These are phyloP conservation scores for Thermophis baileyi DNA, from an alignment of 2,113 vertebrate species.

Conservation along the genomic window DNA sequence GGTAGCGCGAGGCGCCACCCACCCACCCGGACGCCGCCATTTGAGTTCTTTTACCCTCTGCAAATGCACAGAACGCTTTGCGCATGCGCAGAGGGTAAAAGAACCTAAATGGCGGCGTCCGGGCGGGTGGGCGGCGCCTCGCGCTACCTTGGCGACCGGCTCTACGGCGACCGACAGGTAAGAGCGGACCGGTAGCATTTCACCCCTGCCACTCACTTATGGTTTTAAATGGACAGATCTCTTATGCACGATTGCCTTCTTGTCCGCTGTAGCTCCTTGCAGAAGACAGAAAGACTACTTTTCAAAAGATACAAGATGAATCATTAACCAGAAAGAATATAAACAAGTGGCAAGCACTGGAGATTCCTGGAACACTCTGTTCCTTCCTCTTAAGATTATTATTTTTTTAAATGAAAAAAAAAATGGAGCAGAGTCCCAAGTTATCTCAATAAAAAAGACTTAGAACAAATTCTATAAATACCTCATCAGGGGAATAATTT, in stretches of 20 bases:
- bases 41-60: too few relatives aligned
- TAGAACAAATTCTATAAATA: not conserved
- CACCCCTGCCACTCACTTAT: not conserved
- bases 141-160: too few relatives aligned
- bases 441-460: not conserved
- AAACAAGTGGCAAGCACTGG: constrained; percentile 2
- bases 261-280: not conserved
- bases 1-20: too few relatives aligned
- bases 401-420: too few relatives aligned
- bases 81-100: too few relatives aligned
- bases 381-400: constrained; percentile 43
- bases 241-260: not conserved
- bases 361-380: constrained; percentile 30
- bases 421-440: constrained; percentile 14
- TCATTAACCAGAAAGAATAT: constrained; percentile 52
- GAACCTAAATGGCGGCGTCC: too few relatives aligned
- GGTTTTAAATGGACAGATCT: not conserved
- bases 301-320: constrained; percentile 16
- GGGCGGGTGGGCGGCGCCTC: too few relatives aligned
- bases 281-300: constrained; percentile 2
- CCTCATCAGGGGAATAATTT: not conserved
- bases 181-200: too few relatives aligned
- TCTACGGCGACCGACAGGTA: too few relatives aligned
- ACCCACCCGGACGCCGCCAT: too few relatives aligned
- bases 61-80: too few relatives aligned